Evolutionary conservation across 2,113 vertebrate genomes (phyloP), one percentile per base, ranked within the genome.

Genomic region (Thomomys bottae): DNA sequence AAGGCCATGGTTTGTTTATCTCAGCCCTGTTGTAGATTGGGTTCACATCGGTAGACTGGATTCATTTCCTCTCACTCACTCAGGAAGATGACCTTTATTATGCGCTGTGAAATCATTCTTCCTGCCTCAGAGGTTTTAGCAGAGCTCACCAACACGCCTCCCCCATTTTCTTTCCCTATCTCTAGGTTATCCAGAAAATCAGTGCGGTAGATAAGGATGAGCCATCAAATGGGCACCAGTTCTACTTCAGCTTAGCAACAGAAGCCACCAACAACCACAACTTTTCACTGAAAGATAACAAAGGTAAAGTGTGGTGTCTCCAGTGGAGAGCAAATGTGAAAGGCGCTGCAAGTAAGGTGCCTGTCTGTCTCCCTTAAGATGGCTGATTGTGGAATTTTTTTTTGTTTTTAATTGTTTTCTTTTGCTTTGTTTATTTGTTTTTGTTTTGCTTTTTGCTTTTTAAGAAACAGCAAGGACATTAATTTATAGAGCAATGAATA

Each of bases 201-300:
- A 99, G 99, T 28, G 99, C 99, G 0, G 97, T 99, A 87, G 99
- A 99, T 96, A 99, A 98, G 93, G 99, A 99, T 28, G 99, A 99
- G 73, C 99, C 99, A 71, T 98, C 98, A 87, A 99, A 96, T 0
- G 99, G 99, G 3, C 99, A 99, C 93, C 98, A 98, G 94, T 99
- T 99, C 97, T 98, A 98, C 93, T 99, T 99, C 86, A 97, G 98
- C 92, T 97, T 99, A 76, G 98, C 98, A 49, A 95, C 98, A 7
- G 97, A 99, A 4, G 97, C 98, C 45, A 97, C 98, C 18, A 98
- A 98, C 91, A 99, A 99, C 93, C 98, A 98, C 84, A 99, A 99
- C 98, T 99, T 99, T 95, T 99, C 99, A 8, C 88, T 99, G 66
- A 97, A 98, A 92, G 99, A 99, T 92, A 99, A 99, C 97, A 99